phyloP scores from a whole-genome alignment of 2,888 invertebrate species.

The Microplitis manilae region DNA sequence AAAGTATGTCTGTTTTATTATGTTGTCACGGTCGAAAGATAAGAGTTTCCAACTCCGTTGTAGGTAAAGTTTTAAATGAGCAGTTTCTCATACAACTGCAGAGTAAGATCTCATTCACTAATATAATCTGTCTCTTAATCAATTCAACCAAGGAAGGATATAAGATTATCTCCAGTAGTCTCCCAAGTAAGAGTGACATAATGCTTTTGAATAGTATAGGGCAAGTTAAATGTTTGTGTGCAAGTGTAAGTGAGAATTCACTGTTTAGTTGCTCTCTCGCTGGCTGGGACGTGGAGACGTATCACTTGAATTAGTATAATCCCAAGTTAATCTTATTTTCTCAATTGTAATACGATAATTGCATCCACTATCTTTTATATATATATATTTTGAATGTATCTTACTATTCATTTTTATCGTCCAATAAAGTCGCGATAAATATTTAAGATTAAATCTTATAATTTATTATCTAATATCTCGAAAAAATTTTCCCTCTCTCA shows the following conservation, averaged over 20 bases:
- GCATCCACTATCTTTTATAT: background rate
- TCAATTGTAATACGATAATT: constrained; percentile 43
- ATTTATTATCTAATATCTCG: no score
- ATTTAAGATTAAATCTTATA: no score
- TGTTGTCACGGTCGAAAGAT: background rate
- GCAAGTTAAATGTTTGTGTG: constrained; percentile 22
- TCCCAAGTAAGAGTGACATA: constrained; percentile 24
- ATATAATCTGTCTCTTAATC: constrained; percentile 35
- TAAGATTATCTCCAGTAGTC: constrained; percentile 36
- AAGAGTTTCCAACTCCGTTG: background rate
- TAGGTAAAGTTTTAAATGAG: background rate
- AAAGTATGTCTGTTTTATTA: background rate
- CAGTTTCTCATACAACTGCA: constrained; percentile 2
- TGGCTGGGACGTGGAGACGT: constrained; percentile 8
- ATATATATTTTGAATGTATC: background rate
- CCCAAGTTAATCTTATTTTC: constrained; percentile 42
- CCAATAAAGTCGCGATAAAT: no score
- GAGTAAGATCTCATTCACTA: constrained; percentile 20
- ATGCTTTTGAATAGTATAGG: constrained; percentile 26
- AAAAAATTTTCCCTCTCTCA: background rate
- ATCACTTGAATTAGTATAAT: constrained; percentile 44
- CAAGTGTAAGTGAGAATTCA: background rate
- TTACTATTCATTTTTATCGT: constrained; percentile 22
- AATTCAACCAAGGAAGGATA: constrained; percentile 28
- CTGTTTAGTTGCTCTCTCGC: background rate